These are phyloP conservation scores for Hyperoplus lanceolatus DNA, from an alignment of 2,797 vertebrate genomes.

Conservation along the genomic window DNA sequence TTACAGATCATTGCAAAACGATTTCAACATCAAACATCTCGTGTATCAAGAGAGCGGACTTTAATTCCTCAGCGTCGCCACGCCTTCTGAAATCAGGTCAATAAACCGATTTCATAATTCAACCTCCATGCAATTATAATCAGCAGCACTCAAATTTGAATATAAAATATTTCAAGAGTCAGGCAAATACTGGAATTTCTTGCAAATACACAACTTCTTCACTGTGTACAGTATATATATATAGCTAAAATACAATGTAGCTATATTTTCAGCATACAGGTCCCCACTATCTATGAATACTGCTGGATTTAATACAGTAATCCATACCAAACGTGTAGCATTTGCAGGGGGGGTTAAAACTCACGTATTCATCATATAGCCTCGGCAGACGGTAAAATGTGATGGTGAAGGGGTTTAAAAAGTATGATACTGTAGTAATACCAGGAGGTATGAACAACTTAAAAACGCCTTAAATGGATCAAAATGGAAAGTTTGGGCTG, in stretches of 20 bases:
- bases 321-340: slow-evolving; percentile 20
- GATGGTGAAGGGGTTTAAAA: not conserved
- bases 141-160: slow-evolving; percentile 28
- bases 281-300: slow-evolving; percentile 45
- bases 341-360: not conserved
- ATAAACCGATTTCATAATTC: slow-evolving; percentile 13
- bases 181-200: slow-evolving; percentile 34
- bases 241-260: slow-evolving; percentile 45
- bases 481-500: not conserved
- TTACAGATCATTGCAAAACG: slow-evolving; percentile 53
- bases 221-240: slow-evolving; percentile 12
- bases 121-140: slow-evolving; percentile 5
- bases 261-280: slow-evolving; percentile 30
- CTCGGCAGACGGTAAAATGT: not conserved
- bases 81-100: slow-evolving; percentile 7
- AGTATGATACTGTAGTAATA: slow-evolving; percentile 6
- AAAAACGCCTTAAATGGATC: not conserved
- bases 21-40: slow-evolving; percentile 38
- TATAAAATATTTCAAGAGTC: slow-evolving; percentile 27
- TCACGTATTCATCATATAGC: slow-evolving; percentile 1
- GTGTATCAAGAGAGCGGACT: slow-evolving; percentile 11
- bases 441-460: slow-evolving; percentile 1
- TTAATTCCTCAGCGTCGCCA: not conserved
- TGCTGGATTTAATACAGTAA: slow-evolving; percentile 48
- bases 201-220: slow-evolving; percentile 26